Conservation (phyloP, 2,113 vertebrate genomes). For the Osmerus eperlanus region DNA sequence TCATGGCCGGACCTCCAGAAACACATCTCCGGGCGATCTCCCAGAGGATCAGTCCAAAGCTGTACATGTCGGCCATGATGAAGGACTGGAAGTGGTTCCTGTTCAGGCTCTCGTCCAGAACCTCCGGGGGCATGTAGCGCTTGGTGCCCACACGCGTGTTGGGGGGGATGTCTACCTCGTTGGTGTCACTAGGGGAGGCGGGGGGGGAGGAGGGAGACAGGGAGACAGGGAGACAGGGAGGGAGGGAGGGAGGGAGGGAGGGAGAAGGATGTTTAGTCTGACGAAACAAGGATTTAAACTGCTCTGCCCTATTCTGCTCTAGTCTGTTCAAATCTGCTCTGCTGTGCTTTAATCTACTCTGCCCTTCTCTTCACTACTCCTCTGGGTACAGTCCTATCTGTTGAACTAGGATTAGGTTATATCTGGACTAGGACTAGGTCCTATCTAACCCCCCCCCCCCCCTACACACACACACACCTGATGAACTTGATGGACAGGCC, state of each 20-base stretch:
- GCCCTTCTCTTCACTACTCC: not conserved
- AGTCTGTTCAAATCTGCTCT: not conserved
- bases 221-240: too few species aligned
- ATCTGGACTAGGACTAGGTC: too few species aligned
- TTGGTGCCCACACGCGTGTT: slow-evolving; percentile 96
- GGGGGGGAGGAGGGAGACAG: too few species aligned
- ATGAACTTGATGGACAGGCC: too few species aligned
- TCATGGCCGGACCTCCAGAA: slow-evolving; percentile 80
- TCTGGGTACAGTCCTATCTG: not conserved
- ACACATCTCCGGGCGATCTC: slow-evolving; percentile 91
- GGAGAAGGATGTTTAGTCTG: not conserved
- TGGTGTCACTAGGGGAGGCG: slow-evolving; percentile 85
- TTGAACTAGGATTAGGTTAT: too few species aligned
- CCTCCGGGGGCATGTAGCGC: slow-evolving; percentile 96
- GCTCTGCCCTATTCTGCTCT: too few species aligned
- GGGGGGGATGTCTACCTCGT: slow-evolving; percentile 94
- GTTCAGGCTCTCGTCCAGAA: slow-evolving; percentile 93
- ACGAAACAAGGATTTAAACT: not conserved
- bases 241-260: not conserved
- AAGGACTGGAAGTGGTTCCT: slow-evolving; percentile 94
- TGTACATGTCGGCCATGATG: slow-evolving; percentile 99
- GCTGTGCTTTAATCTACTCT: not conserved
- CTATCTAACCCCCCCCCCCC: too few species aligned
- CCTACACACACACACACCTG: too few species aligned
- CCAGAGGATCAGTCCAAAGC: slow-evolving; percentile 97